phyloP scores from a whole-genome alignment of 2,888 invertebrate species.

The Diaprepes abbreviatus region DNA sequence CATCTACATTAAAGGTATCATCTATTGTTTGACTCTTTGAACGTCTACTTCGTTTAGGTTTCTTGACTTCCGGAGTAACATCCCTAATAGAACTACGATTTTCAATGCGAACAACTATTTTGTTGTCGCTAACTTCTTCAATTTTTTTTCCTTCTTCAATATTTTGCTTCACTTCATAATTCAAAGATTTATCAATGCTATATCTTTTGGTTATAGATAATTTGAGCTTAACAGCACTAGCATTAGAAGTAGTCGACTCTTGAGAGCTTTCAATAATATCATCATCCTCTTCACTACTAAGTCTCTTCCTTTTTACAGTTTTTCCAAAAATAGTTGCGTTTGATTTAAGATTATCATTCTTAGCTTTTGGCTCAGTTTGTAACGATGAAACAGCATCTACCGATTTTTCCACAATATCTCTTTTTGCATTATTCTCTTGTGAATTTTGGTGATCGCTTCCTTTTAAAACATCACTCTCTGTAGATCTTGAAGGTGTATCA shows the following conservation, averaged over 20 bases:
- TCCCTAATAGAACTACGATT: neutral
- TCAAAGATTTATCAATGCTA: neutral
- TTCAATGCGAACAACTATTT: neutral
- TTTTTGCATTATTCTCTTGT: neutral
- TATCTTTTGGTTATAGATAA: slow-evolving; percentile 5
- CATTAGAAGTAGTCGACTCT: slow-evolving; percentile 23
- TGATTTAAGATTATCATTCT: neutral
- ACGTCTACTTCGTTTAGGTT: neutral
- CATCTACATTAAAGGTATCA: neutral
- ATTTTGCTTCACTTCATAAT: neutral
- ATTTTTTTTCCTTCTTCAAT: neutral
- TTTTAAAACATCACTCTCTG: neutral
- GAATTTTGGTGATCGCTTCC: neutral
- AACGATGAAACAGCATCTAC: neutral
- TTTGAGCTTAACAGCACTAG: slow-evolving; percentile 7
- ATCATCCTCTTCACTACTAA: slow-evolving; percentile 23
- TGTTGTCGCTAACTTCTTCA: neutral
- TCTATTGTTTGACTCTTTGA: neutral
- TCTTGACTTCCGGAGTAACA: neutral
- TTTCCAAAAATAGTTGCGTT: neutral
- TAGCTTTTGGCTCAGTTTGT: neutral
- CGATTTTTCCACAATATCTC: neutral
- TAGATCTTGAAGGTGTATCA: neutral
- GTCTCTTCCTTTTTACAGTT: slow-evolving; percentile 8
- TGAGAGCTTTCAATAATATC: slow-evolving; percentile 45